Evolutionary conservation across 2,113 vertebrate genomes (phyloP).

Genomic region (Corvus cornix): DNA sequence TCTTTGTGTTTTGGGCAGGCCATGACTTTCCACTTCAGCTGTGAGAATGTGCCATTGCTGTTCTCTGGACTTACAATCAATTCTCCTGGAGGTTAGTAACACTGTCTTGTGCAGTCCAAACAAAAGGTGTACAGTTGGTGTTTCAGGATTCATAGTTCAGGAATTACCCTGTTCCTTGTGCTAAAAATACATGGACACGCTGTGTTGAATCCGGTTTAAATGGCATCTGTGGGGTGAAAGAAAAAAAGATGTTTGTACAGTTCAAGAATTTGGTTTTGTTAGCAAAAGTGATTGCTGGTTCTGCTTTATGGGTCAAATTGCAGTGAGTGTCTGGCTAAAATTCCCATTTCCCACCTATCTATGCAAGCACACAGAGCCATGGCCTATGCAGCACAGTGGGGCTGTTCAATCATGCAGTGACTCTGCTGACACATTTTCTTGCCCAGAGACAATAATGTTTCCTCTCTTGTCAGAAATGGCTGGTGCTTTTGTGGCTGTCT

Average conservation of each 20-base stretch:
- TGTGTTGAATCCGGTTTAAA: neutral
- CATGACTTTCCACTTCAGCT: conserved; percentile 95
- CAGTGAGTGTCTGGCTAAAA: neutral
- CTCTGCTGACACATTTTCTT: neutral
- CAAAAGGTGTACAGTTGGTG: neutral
- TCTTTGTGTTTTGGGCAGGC: conserved; percentile 69
- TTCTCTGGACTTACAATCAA: conserved; percentile 91
- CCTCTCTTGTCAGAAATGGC: conserved; percentile 86
- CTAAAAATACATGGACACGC: fast-evolving
- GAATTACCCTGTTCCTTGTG: neutral
- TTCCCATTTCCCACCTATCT: neutral
- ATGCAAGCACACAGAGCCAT: fast-evolving
- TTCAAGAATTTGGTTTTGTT: neutral
- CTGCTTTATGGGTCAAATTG: neutral
- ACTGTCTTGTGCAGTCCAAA: neutral
- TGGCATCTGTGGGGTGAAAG: neutral
- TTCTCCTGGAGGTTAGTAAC: conserved; percentile 87
- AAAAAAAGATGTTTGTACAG: neutral
- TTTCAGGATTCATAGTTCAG: neutral
- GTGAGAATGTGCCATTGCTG: conserved; percentile 84
- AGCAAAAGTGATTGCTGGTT: neutral
- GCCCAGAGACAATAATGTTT: neutral
- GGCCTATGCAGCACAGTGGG: neutral
- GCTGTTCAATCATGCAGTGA: neutral
- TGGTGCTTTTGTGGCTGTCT: conserved; percentile 90